These are phyloP conservation scores for Porites divaricata DNA, from an alignment of 92 coral and sea anemone genomes.

Conservation along the genomic window DNA sequence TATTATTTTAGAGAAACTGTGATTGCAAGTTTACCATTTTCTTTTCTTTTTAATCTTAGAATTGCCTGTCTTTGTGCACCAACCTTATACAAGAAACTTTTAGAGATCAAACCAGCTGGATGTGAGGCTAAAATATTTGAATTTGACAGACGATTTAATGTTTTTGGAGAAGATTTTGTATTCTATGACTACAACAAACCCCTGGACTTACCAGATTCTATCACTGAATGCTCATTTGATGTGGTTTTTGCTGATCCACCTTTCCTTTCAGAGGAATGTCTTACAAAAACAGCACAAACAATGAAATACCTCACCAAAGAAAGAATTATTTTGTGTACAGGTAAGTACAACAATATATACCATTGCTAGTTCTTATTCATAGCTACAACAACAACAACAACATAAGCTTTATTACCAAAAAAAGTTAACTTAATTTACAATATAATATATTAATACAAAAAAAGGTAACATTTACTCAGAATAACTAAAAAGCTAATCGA, in stretches of 20 bases:
- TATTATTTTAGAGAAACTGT: too few relatives aligned
- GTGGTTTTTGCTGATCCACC: constrained; percentile 84
- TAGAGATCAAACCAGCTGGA: constrained; percentile 47
- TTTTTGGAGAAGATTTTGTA: constrained; percentile 67
- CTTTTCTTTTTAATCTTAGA: constrained; percentile 20
- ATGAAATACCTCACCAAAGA: constrained; percentile 70
- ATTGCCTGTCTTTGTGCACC: constrained; percentile 85
- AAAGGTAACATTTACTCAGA: too few relatives aligned
- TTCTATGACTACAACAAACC: constrained; percentile 78
- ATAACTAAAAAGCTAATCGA: too few relatives aligned
- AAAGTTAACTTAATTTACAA: too few relatives aligned
- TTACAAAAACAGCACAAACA: constrained; percentile 66
- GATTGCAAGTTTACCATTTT: not conserved
- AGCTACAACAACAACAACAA: too few relatives aligned
- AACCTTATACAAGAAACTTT: constrained; percentile 72
- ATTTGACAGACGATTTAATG: constrained; percentile 74
- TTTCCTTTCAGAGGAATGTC: constrained; percentile 76
- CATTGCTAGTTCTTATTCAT: too few relatives aligned
- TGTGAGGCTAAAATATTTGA: constrained; percentile 71
- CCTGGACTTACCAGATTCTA: constrained; percentile 47
- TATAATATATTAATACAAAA: too few relatives aligned
- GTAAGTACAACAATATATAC: constrained; percentile 14
- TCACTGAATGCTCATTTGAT: constrained; percentile 65
- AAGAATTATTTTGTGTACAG: constrained; percentile 76
- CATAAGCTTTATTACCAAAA: too few relatives aligned